phyloP scores from a whole-genome alignment of 1,140 invertebrate genomes.

The Drosophila jambulina region DNA sequence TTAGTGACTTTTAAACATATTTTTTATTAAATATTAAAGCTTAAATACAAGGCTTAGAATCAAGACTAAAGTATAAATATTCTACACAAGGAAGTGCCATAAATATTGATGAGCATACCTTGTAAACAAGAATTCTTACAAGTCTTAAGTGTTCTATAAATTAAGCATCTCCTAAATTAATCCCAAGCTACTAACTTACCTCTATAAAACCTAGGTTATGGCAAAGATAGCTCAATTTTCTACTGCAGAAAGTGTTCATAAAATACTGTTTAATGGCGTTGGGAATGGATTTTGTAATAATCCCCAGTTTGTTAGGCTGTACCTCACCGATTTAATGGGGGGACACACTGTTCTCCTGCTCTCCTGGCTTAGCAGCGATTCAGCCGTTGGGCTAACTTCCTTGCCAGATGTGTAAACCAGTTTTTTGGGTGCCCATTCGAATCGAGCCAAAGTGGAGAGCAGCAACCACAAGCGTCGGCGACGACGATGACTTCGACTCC shows the following conservation, averaged over 20 bases:
- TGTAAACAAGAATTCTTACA: neutral
- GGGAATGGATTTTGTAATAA: slow-evolving; percentile 22
- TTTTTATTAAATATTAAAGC: neutral
- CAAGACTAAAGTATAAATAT: neutral
- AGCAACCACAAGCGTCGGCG: slow-evolving; percentile 32
- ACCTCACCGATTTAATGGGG: slow-evolving; percentile 11
- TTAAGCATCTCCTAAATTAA: neutral
- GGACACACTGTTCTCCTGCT: slow-evolving; percentile 23
- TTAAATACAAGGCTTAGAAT: neutral
- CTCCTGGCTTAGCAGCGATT: slow-evolving; percentile 34
- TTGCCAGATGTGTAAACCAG: slow-evolving; percentile 72
- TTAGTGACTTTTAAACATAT: neutral
- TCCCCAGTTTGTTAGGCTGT: slow-evolving; percentile 8
- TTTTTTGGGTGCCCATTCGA: slow-evolving; percentile 58
- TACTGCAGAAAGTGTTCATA: neutral
- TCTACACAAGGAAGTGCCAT: neutral
- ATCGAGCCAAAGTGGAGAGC: slow-evolving; percentile 18
- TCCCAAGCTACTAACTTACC: neutral
- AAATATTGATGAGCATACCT: neutral
- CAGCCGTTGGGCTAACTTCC: slow-evolving; percentile 56
- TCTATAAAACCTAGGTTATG: slow-evolving; percentile 5
- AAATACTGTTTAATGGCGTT: slow-evolving; percentile 21
- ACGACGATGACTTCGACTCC: slow-evolving; percentile 66
- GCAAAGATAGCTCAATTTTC: slow-evolving; percentile 2
- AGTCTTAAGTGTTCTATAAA: neutral